A percentile compares a stretch with the other conserved stretches of the same genome.
phyloP scores from a whole-genome alignment of 2,113 vertebrate genomes.

The Centropristis striata region DNA sequence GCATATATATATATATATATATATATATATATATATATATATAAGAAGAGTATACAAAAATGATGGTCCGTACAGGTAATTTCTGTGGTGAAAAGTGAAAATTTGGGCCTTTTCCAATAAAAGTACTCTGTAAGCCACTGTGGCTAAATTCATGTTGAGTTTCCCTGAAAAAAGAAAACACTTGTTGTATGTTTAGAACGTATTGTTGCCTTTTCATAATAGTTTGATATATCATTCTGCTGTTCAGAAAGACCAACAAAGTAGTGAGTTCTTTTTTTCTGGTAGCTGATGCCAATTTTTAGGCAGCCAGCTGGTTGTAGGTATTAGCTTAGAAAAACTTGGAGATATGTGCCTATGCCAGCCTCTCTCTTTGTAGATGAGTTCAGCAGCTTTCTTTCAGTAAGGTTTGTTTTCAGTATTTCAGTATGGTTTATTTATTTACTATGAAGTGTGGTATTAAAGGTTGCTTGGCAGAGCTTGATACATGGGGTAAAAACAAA shows the following conservation, averaged over 20 bases:
- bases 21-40: too few relatives aligned
- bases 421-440: too few relatives aligned
- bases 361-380: slow-evolving; percentile 2
- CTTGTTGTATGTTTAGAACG: background rate
- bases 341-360: background rate
- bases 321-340: background rate
- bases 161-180: background rate
- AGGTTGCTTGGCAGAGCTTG: background rate
- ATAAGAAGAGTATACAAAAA: background rate
- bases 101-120: background rate
- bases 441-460: background rate
- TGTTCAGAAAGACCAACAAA: background rate
- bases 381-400: background rate
- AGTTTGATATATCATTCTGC: background rate
- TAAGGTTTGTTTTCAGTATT: too few relatives aligned
- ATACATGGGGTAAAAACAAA: too few relatives aligned
- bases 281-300: background rate
- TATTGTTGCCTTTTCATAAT: background rate
- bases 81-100: background rate
- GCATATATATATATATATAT: background rate
- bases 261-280: background rate
- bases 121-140: background rate
- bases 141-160: background rate
- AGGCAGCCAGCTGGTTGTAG: background rate
- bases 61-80: too few relatives aligned